phyloP scores from a whole-genome alignment of 2,113 vertebrate species.

The Elachura formosa region DNA sequence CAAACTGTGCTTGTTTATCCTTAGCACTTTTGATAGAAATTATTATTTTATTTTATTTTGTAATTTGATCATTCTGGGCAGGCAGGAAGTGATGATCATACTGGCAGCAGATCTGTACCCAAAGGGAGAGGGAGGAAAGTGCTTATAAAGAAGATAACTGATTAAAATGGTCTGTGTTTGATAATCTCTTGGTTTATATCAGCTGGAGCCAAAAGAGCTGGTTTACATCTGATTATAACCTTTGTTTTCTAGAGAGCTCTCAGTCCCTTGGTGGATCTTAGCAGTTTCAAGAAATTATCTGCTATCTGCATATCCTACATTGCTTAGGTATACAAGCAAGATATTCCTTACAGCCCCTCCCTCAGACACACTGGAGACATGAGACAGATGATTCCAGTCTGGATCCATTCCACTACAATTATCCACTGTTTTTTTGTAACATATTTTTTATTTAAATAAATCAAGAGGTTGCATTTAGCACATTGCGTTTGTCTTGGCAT shows the following conservation, averaged over 20 bases:
- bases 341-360: constrained; percentile 11
- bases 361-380: constrained; percentile 42
- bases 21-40: not conserved
- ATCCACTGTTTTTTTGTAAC: constrained; percentile 31
- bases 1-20: not conserved
- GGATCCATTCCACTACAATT: constrained; percentile 54
- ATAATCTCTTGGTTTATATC: not conserved
- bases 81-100: not conserved
- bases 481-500: constrained; percentile 56
- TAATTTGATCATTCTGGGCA: not conserved
- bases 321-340: not conserved
- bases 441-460: constrained; percentile 64
- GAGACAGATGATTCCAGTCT: constrained; percentile 51
- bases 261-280: not conserved
- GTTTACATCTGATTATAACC: constrained; percentile 28
- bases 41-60: not conserved
- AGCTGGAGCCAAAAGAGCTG: not conserved
- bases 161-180: not conserved
- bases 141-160: not conserved
- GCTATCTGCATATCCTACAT: not conserved
- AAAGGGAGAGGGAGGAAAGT: not conserved
- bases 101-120: not conserved
- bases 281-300: constrained; percentile 29
- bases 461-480: constrained; percentile 56
- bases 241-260: constrained; percentile 15